These are phyloP conservation scores for Ailurus styani DNA, from an alignment of 2,113 vertebrate genomes.

Conservation along the genomic window DNA sequence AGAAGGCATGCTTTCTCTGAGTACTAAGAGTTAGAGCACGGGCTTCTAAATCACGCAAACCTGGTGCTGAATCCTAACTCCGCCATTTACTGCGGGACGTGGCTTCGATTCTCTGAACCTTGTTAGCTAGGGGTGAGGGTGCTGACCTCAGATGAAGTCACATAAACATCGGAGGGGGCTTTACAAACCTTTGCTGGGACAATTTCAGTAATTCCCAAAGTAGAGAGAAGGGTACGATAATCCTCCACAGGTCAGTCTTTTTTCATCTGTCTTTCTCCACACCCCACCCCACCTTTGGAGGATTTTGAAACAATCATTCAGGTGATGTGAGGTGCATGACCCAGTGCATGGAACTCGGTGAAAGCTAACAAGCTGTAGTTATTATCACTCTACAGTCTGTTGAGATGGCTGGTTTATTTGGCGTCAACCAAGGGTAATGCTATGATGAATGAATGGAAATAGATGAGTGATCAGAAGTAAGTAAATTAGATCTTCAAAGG, in stretches of 20 bases:
- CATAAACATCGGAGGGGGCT: background rate
- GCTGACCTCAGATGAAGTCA: background rate
- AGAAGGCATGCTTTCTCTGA: background rate
- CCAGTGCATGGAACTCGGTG: background rate
- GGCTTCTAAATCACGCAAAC: background rate
- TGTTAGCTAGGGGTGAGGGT: background rate
- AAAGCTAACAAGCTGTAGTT: background rate
- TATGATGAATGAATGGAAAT: background rate
- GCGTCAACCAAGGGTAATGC: background rate
- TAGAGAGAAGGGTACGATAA: background rate
- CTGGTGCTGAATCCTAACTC: background rate
- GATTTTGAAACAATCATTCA: background rate
- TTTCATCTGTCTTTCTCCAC: background rate
- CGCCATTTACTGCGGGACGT: background rate
- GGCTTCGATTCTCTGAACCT: background rate
- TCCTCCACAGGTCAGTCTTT: rapidly evolving
- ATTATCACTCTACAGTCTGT: background rate
- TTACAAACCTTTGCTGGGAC: background rate
- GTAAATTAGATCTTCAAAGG: background rate
- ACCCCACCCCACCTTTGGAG: too few species aligned
- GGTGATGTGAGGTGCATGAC: background rate
- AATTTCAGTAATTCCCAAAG: background rate
- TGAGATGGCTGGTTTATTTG: background rate
- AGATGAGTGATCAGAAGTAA: background rate
- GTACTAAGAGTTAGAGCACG: background rate